These are phyloP conservation scores for Blastobasis adustella DNA, from an alignment of 2,888 invertebrate genomes.

Conservation along the genomic window DNA sequence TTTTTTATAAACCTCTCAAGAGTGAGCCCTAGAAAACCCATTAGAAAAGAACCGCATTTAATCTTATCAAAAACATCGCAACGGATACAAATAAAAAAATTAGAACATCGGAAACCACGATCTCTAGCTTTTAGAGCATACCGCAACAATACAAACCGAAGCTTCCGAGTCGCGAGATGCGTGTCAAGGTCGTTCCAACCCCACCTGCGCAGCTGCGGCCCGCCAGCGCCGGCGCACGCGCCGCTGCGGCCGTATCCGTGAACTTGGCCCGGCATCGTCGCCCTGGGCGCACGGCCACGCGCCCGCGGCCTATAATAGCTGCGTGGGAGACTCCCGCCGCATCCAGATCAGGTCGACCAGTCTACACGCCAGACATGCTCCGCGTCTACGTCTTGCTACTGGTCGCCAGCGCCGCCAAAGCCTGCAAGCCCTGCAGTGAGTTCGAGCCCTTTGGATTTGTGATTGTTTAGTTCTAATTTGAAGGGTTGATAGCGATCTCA, in stretches of 20 bases:
- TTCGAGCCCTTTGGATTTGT: slow-evolving; percentile 19
- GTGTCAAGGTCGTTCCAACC: slow-evolving; percentile 11
- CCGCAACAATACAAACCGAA: too few species aligned
- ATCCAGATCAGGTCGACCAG: slow-evolving; percentile 52
- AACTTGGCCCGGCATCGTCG: slow-evolving; percentile 69
- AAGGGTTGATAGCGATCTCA: too few species aligned
- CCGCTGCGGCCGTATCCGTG: slow-evolving; percentile 37
- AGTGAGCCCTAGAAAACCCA: too few species aligned
- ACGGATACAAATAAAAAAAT: too few species aligned
- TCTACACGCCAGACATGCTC: slow-evolving; percentile 65
- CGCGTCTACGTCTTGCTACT: slow-evolving; percentile 55
- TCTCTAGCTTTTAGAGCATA: too few species aligned
- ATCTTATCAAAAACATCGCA: too few species aligned
- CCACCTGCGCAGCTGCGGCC: not conserved
- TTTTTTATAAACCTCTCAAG: too few species aligned
- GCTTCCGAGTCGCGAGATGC: not conserved
- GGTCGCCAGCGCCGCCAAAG: slow-evolving; percentile 42
- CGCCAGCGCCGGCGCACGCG: not conserved
- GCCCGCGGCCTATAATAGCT: slow-evolving; percentile 72
- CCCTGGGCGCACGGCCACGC: slow-evolving; percentile 57
- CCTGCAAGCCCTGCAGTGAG: slow-evolving; percentile 71
- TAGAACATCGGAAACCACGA: too few species aligned
- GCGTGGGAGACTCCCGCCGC: slow-evolving; percentile 65
- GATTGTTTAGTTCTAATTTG: too few species aligned
- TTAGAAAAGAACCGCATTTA: too few species aligned